A percentile compares a stretch with the other conserved stretches of the same genome.
phyloP scores from a whole-genome alignment of 2,113 vertebrate genomes.

The Tenebrosternarchus preto region DNA sequence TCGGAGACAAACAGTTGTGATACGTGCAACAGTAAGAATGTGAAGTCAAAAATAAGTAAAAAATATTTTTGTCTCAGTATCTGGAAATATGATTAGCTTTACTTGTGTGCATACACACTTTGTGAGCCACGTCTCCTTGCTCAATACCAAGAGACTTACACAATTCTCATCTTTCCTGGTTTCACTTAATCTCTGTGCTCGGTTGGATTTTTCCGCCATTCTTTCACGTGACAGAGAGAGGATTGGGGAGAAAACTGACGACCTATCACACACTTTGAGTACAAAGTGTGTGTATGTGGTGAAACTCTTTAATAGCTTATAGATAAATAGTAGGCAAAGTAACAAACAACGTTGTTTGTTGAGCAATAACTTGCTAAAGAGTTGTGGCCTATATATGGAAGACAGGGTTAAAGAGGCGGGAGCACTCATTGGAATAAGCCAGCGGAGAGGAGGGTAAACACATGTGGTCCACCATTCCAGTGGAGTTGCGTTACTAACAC shows the following conservation, averaged over 20 bases:
- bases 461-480: neutral
- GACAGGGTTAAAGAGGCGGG: neutral
- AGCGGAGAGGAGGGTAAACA: slow-evolving; percentile 19
- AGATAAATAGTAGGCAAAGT: neutral
- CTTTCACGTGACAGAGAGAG: slow-evolving; percentile 66
- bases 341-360: neutral
- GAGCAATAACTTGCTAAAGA: neutral
- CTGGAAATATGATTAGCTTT: slow-evolving; percentile 41
- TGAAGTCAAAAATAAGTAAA: too few species aligned
- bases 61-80: slow-evolving; percentile 1
- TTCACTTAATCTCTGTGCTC: slow-evolving; percentile 72
- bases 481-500: neutral
- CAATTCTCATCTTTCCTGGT: slow-evolving; percentile 70
- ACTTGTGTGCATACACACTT: slow-evolving; percentile 15
- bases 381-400: neutral
- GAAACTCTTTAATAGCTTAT: neutral
- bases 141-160: slow-evolving; percentile 61
- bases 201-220: slow-evolving; percentile 69
- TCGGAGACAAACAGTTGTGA: neutral
- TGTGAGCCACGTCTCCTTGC: slow-evolving; percentile 66
- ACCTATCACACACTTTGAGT: neutral
- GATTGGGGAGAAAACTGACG: slow-evolving; percentile 33
- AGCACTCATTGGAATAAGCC: slow-evolving; percentile 1
- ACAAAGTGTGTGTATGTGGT: neutral
- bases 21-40: too few species aligned